Base-by-base conservation (phyloP, 2,888 invertebrate genomes). In the Oscheius sp. region DNA sequence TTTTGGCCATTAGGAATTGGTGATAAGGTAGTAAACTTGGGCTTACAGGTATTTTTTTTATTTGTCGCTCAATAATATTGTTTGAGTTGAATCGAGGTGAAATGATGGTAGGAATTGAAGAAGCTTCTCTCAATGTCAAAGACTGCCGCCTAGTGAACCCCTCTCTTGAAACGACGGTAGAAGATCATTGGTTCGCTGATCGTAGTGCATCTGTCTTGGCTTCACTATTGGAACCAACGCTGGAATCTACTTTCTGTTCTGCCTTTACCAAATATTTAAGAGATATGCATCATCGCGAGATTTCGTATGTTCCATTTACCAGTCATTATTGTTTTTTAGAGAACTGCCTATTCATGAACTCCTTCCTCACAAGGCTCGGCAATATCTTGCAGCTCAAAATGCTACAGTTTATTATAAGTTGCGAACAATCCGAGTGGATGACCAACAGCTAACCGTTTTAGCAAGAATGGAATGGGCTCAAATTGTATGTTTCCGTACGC, bases 401-500 rank as follows among this genome's bases (percentile, higher is more conserved):
- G 77, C 78, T 6, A 81, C 78, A 9, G 71, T 76, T 21, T 79
- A 75, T 46, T 81, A 81, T 59, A 61, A 76, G 72, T 55, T 80
- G 21, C 74, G 72, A 18, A 75, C 75, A 13, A 78, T 86, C 41
- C 74, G 80, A 12, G 80, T 85, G 7, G 79, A 83, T 25, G 76
- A 80, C 3, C 80, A 86, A 53, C 85, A 86, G 52, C 61, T 85
- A 58, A 77, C 79, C 0, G 74, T 84, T 7, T 73, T 76, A 9
- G 83, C 84, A n/a, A 76, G 78, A 61, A 77, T 86, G 16, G 84
- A 85, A 59, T 86, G 86, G 86, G 76, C 78, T 27, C 76, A 79
- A 59, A 45, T 74, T 46, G 78, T 75, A 46, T 16, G 63, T 58
- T n/a, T n/a, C n/a, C n/a, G n/a, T n/a, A n/a, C n/a, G n/a, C n/a